A percentile compares a stretch with the other conserved stretches of the same genome.
phyloP scores from a whole-genome alignment of 2,888 invertebrate species.

The Phrixothrix hirtus region DNA sequence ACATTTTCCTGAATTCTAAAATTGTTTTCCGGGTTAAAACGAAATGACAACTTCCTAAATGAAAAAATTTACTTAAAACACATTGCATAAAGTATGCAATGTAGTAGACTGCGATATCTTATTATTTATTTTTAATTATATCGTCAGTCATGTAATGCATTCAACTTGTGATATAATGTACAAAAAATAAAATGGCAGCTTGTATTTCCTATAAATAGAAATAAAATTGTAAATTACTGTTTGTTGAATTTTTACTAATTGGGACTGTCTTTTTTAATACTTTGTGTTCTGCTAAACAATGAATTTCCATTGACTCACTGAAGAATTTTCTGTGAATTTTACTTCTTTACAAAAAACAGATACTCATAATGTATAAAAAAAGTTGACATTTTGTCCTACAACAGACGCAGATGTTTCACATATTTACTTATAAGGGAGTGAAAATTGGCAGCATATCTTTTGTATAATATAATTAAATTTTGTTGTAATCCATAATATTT shows the following conservation, averaged over 20 bases:
- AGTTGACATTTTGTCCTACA: background rate
- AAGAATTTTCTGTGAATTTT: constrained; percentile 15
- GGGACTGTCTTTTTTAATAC: background rate
- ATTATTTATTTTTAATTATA: no score
- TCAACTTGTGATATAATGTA: no score
- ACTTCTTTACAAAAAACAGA: constrained; percentile 10
- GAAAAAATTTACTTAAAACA: no score
- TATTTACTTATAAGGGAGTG: background rate
- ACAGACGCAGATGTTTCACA: background rate
- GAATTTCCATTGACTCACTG: constrained; percentile 4
- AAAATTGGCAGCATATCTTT: background rate
- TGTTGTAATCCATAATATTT: background rate
- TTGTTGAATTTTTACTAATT: no score
- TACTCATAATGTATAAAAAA: background rate
- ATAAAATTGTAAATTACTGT: background rate
- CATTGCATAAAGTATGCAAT: no score
- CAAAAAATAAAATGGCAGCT: no score
- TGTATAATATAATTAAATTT: background rate
- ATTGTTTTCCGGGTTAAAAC: no score
- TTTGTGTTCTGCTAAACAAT: constrained; percentile 13
- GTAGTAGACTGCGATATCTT: no score
- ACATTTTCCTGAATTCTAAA: no score
- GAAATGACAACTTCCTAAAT: no score
- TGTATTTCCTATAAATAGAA: background rate
- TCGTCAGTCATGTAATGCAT: no score